These are phyloP conservation scores for Liodrosophila aerea DNA, from an alignment of 2,888 invertebrate genomes.

Conservation along the genomic window DNA sequence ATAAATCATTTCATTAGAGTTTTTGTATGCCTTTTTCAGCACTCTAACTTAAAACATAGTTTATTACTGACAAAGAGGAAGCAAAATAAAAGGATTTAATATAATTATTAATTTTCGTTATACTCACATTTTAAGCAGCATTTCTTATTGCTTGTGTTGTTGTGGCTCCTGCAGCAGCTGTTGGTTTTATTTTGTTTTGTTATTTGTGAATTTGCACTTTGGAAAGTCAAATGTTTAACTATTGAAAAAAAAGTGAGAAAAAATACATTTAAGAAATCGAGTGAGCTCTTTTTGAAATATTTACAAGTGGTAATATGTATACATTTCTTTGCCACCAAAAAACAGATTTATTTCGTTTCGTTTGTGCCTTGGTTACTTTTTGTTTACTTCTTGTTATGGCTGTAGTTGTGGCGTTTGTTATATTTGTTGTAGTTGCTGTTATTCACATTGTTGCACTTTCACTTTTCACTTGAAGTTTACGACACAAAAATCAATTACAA, in stretches of 20 bases:
- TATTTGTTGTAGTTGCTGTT: slow-evolving; percentile 27
- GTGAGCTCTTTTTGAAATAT: slow-evolving; percentile 4
- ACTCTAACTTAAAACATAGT: no score
- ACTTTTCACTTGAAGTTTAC: slow-evolving; percentile 66
- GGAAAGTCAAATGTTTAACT: slow-evolving; percentile 66
- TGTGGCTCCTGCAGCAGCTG: slow-evolving; percentile 35
- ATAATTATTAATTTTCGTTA: slow-evolving; percentile 8
- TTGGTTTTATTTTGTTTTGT: slow-evolving; percentile 15
- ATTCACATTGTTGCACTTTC: slow-evolving; percentile 68
- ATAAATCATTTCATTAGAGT: no score
- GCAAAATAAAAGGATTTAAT: not conserved
- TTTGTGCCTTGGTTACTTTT: slow-evolving; percentile 16
- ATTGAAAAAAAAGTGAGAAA: slow-evolving; percentile 32
- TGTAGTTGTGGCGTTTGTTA: slow-evolving; percentile 17
- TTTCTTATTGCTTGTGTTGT: slow-evolving; percentile 42
- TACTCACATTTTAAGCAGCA: slow-evolving; percentile 73
- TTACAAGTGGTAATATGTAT: not conserved
- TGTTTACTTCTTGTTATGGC: slow-evolving; percentile 27
- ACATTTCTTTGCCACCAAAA: slow-evolving; percentile 3
- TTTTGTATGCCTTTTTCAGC: no score
- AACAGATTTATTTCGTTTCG: slow-evolving; percentile 19
- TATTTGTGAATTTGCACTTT: slow-evolving; percentile 60
- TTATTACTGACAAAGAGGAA: no score
- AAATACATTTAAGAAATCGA: slow-evolving; percentile 22
- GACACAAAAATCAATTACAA: slow-evolving; percentile 49